These are phyloP conservation scores for Theocolax elegans DNA, from an alignment of 1,140 invertebrate genomes.

Conservation along the genomic window DNA sequence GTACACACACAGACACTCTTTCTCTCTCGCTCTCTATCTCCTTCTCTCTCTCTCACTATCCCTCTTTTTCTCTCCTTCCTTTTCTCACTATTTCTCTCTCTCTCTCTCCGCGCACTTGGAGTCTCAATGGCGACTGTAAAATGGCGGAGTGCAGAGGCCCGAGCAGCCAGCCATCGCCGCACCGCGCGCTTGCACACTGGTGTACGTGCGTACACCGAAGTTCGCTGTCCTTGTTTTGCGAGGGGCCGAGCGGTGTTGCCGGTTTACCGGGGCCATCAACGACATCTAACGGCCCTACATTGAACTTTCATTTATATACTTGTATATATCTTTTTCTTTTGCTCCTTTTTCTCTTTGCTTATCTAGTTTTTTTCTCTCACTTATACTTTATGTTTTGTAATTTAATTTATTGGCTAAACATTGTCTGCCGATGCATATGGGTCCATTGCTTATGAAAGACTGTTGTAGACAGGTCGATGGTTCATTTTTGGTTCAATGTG, in stretches of 20 bases:
- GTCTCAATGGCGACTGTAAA: slow-evolving; percentile 91
- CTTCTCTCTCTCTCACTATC: background rate
- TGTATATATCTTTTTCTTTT: too few species aligned
- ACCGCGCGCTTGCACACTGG: background rate
- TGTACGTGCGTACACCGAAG: background rate
- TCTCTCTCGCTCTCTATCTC: slow-evolving; percentile 71
- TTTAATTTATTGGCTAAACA: too few species aligned
- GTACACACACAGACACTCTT: slow-evolving; percentile 72
- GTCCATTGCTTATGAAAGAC: too few species aligned
- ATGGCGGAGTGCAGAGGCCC: slow-evolving; percentile 75
- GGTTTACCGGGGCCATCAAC: too few species aligned
- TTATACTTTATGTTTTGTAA: too few species aligned
- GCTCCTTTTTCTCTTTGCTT: background rate
- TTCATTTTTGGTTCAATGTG: too few species aligned
- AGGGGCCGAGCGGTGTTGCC: too few species aligned
- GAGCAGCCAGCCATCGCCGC: slow-evolving; percentile 4
- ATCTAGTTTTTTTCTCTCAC: background rate
- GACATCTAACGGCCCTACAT: too few species aligned
- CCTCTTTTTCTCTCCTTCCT: background rate
- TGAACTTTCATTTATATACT: too few species aligned
- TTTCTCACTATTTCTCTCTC: background rate
- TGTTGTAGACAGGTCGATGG: too few species aligned
- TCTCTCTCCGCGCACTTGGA: background rate
- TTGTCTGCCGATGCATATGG: too few species aligned
- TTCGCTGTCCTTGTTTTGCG: background rate